These are phyloP conservation scores for Pristionchus pacificus DNA, from an alignment of 1,140 invertebrate species.

Conservation along the genomic window DNA sequence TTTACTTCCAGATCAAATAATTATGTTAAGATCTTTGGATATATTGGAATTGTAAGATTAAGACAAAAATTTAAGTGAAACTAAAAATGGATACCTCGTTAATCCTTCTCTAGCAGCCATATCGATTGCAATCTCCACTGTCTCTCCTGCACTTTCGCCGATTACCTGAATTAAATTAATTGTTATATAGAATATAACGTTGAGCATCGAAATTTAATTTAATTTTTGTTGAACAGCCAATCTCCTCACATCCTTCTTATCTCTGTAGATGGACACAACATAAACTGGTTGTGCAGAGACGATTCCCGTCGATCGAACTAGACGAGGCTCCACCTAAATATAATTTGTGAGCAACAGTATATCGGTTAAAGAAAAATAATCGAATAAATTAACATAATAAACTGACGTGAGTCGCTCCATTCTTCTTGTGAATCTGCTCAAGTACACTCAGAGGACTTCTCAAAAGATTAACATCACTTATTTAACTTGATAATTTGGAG, in stretches of 20 bases:
- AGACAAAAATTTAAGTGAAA: too few species aligned
- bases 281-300: constrained; percentile 44
- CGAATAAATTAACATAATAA: not conserved
- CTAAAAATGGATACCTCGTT: constrained; percentile 32
- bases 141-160: constrained; percentile 43
- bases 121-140: constrained; percentile 45
- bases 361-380: not conserved
- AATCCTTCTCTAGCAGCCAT: constrained; percentile 49
- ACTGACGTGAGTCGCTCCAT: constrained; percentile 21
- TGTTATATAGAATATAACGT: too few species aligned
- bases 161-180: too few species aligned
- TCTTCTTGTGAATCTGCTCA: constrained; percentile 39
- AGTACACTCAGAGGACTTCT: constrained; percentile 45
- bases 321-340: constrained; percentile 39
- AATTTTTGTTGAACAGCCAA: not conserved
- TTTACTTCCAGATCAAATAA: too few species aligned
- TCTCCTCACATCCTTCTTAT: constrained; percentile 28
- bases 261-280: constrained; percentile 50
- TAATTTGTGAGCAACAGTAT: not conserved
- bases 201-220: not conserved
- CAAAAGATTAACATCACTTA: constrained; percentile 51
- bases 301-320: constrained; percentile 39
- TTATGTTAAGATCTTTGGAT: too few species aligned
- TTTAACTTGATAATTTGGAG: too few species aligned
- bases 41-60: too few species aligned